Evolutionary conservation across 2,888 invertebrate species (phyloP).

Genomic region (Palloptera scutellata): DNA sequence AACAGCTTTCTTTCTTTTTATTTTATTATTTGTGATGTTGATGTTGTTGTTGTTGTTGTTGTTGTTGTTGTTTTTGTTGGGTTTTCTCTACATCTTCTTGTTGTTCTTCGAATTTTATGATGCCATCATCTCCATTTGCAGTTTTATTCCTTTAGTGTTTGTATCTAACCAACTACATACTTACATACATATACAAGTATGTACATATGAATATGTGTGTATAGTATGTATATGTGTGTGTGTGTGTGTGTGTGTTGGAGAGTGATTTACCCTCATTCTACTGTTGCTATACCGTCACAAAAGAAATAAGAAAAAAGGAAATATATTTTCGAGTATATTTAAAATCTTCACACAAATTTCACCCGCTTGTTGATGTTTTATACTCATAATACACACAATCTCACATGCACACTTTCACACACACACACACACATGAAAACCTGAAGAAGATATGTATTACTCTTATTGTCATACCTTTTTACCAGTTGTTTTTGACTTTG

Average conservation of each 20-base stretch:
- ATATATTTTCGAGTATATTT: too few relatives aligned
- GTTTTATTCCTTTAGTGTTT: conserved; percentile 10
- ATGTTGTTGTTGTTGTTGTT: conserved; percentile 6
- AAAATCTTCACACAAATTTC: conserved; percentile 29
- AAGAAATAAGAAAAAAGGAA: too few relatives aligned
- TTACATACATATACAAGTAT: too few relatives aligned
- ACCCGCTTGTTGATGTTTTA: conserved; percentile 27
- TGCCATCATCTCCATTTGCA: conserved; percentile 22
- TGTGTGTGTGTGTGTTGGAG: too few relatives aligned
- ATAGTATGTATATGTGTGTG: too few relatives aligned
- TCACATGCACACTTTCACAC: not conserved
- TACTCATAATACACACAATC: not conserved
- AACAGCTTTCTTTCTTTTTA: conserved; percentile 23
- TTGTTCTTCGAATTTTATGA: conserved; percentile 20
- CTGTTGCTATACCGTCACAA: too few relatives aligned
- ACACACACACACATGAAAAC: not conserved
- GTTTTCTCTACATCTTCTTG: conserved; percentile 28
- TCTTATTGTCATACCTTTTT: conserved; percentile 16
- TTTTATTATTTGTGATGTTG: conserved; percentile 5
- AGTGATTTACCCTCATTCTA: too few relatives aligned
- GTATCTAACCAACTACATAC: not conserved
- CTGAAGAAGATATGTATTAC: not conserved
- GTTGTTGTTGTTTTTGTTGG: conserved; percentile 15
- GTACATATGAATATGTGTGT: too few relatives aligned
- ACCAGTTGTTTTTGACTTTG: conserved; percentile 53